Conservation (phyloP, 2,797 vertebrate genomes). For the Helicolenus hilgendorfi region DNA sequence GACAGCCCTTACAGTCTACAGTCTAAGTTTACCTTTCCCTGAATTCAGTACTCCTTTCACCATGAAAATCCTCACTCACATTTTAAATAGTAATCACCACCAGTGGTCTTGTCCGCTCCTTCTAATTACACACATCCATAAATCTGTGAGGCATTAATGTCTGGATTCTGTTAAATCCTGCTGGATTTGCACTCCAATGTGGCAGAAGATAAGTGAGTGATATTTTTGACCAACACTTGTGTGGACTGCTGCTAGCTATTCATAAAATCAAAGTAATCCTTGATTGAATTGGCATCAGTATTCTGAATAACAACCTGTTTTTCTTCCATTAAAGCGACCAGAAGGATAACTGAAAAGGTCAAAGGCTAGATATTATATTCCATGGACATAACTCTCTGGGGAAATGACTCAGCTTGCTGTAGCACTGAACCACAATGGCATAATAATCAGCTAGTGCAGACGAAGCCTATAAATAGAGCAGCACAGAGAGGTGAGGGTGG, state of each 20-base stretch:
- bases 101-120: neutral
- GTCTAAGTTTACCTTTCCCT: neutral
- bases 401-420: constrained; percentile 86
- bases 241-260: neutral
- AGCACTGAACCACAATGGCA: constrained; percentile 69
- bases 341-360: constrained; percentile 18
- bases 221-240: neutral
- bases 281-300: neutral
- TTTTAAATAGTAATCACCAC: neutral
- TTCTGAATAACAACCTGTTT: neutral
- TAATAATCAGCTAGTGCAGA: constrained; percentile 79
- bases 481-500: constrained; percentile 6
- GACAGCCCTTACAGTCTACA: too few relatives aligned
- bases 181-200: neutral
- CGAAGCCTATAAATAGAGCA: constrained; percentile 88
- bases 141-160: neutral
- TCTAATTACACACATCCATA: neutral
- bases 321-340: neutral
- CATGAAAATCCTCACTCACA: neutral
- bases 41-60: neutral
- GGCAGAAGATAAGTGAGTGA: neutral
- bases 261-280: neutral
- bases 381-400: constrained; percentile 26
- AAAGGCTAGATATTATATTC: constrained; percentile 44
- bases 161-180: neutral